Conservation (phyloP, 1,140 invertebrate genomes). For the Pteromalus puparum region DNA sequence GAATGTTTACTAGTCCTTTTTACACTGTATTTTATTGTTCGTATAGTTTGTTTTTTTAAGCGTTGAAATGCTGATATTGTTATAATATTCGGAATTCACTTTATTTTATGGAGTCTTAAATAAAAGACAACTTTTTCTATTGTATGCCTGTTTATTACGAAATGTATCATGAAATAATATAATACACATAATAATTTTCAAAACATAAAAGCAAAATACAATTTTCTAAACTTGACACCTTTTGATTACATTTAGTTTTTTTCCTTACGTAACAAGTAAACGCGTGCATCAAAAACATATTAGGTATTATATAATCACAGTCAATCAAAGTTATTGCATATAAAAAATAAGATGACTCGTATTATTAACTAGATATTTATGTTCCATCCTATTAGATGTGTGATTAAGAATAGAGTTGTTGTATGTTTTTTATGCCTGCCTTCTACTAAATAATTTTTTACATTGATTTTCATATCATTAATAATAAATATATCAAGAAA, state of each 20-base stretch:
- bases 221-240: conserved; percentile 2
- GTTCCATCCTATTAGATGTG: background rate
- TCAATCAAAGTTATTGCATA: conserved; percentile 36
- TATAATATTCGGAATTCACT: background rate
- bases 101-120: background rate
- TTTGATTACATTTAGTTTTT: conserved; percentile 21
- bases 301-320: conserved; percentile 32
- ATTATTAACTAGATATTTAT: background rate
- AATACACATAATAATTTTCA: conserved; percentile 19
- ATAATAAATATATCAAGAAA: background rate
- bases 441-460: background rate
- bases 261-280: background rate
- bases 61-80: background rate
- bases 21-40: too few relatives aligned
- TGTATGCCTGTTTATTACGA: conserved; percentile 32
- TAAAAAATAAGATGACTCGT: conserved; percentile 24
- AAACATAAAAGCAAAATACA: conserved; percentile 1
- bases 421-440: background rate
- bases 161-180: conserved; percentile 30
- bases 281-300: conserved; percentile 7
- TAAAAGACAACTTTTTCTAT: conserved; percentile 30
- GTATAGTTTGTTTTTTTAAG: too few relatives aligned
- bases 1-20: too few relatives aligned
- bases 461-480: background rate
- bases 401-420: background rate